Evolutionary conservation across 1,140 invertebrate genomes (phyloP).

Genomic region (Ephestia elutella): DNA sequence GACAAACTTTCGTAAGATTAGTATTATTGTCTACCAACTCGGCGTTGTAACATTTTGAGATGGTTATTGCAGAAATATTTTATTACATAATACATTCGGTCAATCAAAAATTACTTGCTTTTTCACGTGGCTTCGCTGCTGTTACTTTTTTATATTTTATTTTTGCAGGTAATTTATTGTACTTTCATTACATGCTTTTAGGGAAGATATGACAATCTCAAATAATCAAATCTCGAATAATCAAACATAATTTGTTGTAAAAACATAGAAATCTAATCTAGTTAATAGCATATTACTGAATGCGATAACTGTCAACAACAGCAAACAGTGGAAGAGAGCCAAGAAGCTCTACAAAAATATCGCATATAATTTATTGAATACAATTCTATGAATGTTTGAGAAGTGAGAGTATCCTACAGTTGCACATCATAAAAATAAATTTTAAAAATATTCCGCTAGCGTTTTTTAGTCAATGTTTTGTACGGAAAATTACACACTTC

Average conservation of each 20-base stretch:
- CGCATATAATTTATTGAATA: conserved; percentile 67
- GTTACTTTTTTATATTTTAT: no score
- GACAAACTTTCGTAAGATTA: background rate
- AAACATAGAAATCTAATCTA: background rate
- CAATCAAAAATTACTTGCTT: no score
- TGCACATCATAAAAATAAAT: conserved; percentile 69
- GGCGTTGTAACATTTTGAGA: no score
- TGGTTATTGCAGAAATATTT: background rate
- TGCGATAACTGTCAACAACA: conserved; percentile 44
- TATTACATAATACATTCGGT: background rate
- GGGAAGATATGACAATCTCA: no score
- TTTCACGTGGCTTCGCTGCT: no score
- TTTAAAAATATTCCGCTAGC: conserved; percentile 48
- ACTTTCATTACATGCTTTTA: no score
- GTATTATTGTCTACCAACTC: no score
- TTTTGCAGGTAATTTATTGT: no score
- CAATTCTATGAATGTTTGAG: conserved; percentile 59
- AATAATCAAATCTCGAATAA: no score
- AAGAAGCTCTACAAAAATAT: conserved; percentile 66
- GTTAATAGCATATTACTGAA: conserved; percentile 27
- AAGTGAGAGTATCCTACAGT: conserved; percentile 52
- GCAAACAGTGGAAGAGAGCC: conserved; percentile 56
- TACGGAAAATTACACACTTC: no score
- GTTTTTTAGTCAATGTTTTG: no score
- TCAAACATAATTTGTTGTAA: no score